Evolutionary conservation across 2,113 vertebrate genomes (phyloP).

Genomic region (Etheostoma spectabile): DNA sequence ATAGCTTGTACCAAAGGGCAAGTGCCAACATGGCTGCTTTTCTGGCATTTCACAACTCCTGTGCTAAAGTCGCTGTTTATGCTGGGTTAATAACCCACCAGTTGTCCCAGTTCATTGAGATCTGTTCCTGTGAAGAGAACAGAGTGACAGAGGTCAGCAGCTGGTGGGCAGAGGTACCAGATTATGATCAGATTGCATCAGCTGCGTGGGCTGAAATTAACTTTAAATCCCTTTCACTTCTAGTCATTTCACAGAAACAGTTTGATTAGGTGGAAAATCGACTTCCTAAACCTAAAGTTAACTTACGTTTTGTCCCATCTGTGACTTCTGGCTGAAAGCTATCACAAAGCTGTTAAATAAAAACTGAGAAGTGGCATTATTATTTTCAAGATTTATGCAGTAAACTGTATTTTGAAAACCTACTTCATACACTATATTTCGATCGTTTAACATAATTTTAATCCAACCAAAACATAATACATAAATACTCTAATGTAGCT

Average conservation of each 20-base stretch:
- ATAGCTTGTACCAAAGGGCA: constrained; percentile 64
- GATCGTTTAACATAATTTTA: background rate
- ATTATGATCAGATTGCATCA: constrained; percentile 3
- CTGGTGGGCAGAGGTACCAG: constrained; percentile 17
- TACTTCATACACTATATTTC: background rate
- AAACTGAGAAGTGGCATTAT: background rate
- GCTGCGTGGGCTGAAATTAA: constrained; percentile 6
- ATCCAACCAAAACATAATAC: too few relatives aligned
- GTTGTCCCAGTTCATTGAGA: constrained; percentile 53
- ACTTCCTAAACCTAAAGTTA: background rate
- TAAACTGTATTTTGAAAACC: background rate
- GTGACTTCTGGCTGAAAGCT: background rate
- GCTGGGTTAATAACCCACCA: constrained; percentile 80
- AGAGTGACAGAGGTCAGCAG: constrained; percentile 39
- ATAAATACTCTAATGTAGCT: background rate
- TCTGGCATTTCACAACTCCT: constrained; percentile 69
- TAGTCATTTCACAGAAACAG: too few relatives aligned
- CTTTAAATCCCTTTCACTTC: constrained; percentile 21
- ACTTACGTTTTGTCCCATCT: background rate
- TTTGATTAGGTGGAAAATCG: background rate
- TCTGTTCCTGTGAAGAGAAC: constrained; percentile 44
- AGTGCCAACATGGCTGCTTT: constrained; percentile 64
- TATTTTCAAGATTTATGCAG: background rate
- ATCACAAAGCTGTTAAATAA: background rate
- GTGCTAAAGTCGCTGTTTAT: constrained; percentile 83